phyloP scores from a whole-genome alignment of 2,113 vertebrate species.

The Capricornis sumatraensis region DNA sequence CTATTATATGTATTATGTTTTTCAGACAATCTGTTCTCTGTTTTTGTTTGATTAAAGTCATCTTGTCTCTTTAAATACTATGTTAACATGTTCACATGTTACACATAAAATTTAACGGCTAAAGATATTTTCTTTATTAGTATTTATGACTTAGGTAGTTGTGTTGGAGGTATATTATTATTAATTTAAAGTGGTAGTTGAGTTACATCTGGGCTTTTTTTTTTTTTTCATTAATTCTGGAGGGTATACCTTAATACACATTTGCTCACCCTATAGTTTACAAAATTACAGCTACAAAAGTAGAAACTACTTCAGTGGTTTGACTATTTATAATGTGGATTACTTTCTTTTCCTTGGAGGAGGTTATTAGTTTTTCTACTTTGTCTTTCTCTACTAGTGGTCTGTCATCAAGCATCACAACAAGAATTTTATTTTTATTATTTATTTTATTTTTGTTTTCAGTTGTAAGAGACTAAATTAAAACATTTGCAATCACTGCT shows the following conservation, averaged over 20 bases:
- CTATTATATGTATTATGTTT: background rate
- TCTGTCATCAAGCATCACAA: background rate
- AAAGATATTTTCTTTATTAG: background rate
- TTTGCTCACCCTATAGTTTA: background rate
- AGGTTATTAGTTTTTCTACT: background rate
- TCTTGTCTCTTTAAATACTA: background rate
- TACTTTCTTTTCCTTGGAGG: background rate
- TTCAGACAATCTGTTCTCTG: background rate
- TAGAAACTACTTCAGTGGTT: background rate
- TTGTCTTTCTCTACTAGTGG: background rate
- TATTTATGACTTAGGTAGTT: background rate
- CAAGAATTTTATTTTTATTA: background rate
- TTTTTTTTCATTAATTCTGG: background rate
- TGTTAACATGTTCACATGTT: background rate
- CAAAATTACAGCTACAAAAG: background rate
- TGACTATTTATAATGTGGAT: background rate
- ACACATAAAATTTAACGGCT: background rate
- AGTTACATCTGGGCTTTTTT: background rate
- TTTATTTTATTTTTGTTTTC: background rate
- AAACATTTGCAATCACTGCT: background rate
- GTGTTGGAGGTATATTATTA: background rate
- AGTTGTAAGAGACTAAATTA: background rate
- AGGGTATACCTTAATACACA: background rate
- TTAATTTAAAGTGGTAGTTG: background rate
- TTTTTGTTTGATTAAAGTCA: background rate